Percentiles rank a stretch among this genome's conserved stretches.
Conservation (phyloP, 92 coral and sea anemone species). For the Epizoanthus scotinus region DNA sequence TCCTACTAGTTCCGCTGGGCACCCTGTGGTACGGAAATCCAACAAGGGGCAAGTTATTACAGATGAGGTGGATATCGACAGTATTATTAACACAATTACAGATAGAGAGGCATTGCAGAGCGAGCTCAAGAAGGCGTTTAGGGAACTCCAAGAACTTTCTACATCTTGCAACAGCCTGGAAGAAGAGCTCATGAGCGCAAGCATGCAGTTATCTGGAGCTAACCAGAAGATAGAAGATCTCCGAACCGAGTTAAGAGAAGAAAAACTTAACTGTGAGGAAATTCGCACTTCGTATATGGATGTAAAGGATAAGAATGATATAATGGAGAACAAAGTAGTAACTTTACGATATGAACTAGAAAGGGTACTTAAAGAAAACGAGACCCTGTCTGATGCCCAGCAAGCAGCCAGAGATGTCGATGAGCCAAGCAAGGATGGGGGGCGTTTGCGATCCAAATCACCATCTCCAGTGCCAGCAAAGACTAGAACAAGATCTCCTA, state of each 20-base stretch:
- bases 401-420: conserved; percentile 25
- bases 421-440: conserved; percentile 35
- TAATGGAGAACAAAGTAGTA: conserved; percentile 75
- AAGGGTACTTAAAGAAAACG: conserved; percentile 68
- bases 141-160: conserved; percentile 49
- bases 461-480: conserved; percentile 49
- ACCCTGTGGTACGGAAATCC: conserved; percentile 1
- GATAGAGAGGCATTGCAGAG: conserved; percentile 48
- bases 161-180: conserved; percentile 73
- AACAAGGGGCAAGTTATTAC: conserved; percentile 1
- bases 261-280: conserved; percentile 75
- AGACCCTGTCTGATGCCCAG: conserved; percentile 42
- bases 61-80: not conserved
- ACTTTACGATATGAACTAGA: conserved; percentile 73
- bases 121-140: conserved; percentile 60
- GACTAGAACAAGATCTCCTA: conserved; percentile 37
- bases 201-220: conserved; percentile 75
- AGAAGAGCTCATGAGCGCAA: conserved; percentile 74
- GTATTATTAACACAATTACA: conserved; percentile 21
- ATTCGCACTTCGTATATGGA: conserved; percentile 70
- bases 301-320: conserved; percentile 72
- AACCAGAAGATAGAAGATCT: conserved; percentile 68
- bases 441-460: conserved; percentile 39
- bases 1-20: not conserved
- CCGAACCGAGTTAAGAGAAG: conserved; percentile 70